Base-by-base conservation (phyloP, 2,113 vertebrate species). In the Apaloderma vittatum region DNA sequence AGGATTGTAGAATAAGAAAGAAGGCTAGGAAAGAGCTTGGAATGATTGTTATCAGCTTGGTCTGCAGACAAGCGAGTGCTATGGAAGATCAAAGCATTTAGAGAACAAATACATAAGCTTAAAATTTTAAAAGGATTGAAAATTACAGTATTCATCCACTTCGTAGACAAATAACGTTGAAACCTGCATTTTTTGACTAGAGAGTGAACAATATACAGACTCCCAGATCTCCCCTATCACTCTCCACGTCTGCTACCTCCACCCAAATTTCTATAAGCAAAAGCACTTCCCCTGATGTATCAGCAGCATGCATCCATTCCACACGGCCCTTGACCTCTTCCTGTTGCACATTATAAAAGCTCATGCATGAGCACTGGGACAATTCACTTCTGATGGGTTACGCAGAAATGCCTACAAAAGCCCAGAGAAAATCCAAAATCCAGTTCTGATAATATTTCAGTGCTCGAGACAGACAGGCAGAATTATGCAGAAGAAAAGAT, bases 1-100 rank as follows among this genome's bases (percentile, higher is more conserved):
- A 88, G 62, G 61, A 94, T 24, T 85, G 57, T 45, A 91, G 94
- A 80, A 83, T 72, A 82, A 92, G 66, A 94, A 85, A 58, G 72
- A 83, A 74, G 65, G 37, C 68, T 72, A 86, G 65, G 49, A 92
- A 91, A 84, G 58, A 87, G 66, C 49, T 91, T 62, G 36, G 63
- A 84, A 54, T 48, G 3, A 86, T 79, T 80, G 34, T 86, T 80
- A 87, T 72, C 91, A 79, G 83, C 36, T 75, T 58, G 2, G 15
- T 84, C 65, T 91, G n/a, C 61, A 84, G 88, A 65, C 68, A 71
- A 66, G 49, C 27, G 76, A n/a, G 23, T 94, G 70, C 80, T 83
- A 20, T 51, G 66, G 61, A 78, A 84, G 51, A 93, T 75, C 76
- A 72, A 84, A 96, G 76, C 51, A 67, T 81, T 87, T 78, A 63